phyloP scores from a whole-genome alignment of 2,888 invertebrate species.

The Dascillus cervinus region DNA sequence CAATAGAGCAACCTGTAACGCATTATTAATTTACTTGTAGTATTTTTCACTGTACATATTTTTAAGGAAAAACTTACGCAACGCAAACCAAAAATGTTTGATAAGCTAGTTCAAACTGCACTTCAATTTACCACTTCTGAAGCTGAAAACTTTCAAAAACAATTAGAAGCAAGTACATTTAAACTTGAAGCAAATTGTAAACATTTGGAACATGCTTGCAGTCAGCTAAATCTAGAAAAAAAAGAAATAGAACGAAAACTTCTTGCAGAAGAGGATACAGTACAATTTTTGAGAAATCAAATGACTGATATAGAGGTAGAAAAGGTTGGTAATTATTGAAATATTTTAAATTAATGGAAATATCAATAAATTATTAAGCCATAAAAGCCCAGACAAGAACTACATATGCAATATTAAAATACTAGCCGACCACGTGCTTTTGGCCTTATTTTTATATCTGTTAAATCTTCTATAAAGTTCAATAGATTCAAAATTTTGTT shows the following conservation, averaged over 20 bases:
- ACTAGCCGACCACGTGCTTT: too few relatives aligned
- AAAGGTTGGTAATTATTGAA: slow-evolving; percentile 18
- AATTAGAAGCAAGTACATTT: slow-evolving; percentile 35
- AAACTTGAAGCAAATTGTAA: slow-evolving; percentile 36
- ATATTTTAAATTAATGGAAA: too few relatives aligned
- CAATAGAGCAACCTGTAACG: too few relatives aligned
- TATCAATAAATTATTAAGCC: too few relatives aligned
- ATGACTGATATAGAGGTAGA: slow-evolving; percentile 31
- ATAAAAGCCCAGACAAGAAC: too few relatives aligned
- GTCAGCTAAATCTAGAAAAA: slow-evolving; percentile 35
- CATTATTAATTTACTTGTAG: slow-evolving; percentile 1
- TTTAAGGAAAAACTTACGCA: slow-evolving; percentile 6
- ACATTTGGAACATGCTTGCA: slow-evolving; percentile 36
- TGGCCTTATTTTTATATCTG: too few relatives aligned
- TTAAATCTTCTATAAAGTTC: too few relatives aligned
- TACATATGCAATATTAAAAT: too few relatives aligned
- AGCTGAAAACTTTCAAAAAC: slow-evolving; percentile 30
- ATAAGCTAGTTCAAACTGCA: slow-evolving; percentile 25
- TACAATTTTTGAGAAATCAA: slow-evolving; percentile 27
- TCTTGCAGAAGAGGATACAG: slow-evolving; percentile 27
- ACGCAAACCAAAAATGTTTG: neutral
- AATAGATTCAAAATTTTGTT: too few relatives aligned
- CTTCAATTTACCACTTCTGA: slow-evolving; percentile 23
- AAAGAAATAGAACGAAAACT: slow-evolving; percentile 31
- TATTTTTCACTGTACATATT: slow-evolving; percentile 1